phyloP scores from a whole-genome alignment of 2,888 invertebrate species.

The Argyra leucocephala region DNA sequence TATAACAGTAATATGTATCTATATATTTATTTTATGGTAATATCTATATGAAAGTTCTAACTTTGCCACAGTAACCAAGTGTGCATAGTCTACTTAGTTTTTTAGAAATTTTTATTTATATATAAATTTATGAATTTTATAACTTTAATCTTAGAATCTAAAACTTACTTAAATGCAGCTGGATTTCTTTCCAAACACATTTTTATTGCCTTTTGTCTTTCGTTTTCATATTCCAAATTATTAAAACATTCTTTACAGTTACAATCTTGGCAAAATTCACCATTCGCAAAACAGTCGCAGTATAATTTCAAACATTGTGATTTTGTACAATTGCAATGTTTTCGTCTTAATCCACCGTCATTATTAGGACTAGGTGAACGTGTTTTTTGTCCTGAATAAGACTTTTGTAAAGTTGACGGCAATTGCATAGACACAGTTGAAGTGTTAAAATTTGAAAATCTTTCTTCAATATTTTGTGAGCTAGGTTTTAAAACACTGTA shows the following conservation, averaged over 20 bases:
- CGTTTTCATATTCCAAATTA: constrained; percentile 89
- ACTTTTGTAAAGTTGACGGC: constrained; percentile 14
- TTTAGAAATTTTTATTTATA: no score
- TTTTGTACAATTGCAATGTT: constrained; percentile 98
- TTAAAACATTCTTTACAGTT: constrained; percentile 97
- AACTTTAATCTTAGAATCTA: no score
- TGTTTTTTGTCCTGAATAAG: constrained; percentile 21
- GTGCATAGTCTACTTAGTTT: no score
- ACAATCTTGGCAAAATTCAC: constrained; percentile 95
- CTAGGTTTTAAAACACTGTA: constrained; percentile 25
- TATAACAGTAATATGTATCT: no score
- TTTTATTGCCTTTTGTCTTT: constrained; percentile 86
- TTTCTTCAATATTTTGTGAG: constrained; percentile 8
- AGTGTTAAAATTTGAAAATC: not conserved
- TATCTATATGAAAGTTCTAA: constrained; percentile 15
- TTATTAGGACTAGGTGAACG: constrained; percentile 25
- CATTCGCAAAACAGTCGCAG: constrained; percentile 99
- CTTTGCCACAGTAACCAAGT: no score
- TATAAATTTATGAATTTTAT: no score
- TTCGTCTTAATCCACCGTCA: constrained; percentile 49
- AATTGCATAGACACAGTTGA: not conserved
- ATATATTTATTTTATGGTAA: no score
- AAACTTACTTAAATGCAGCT: constrained; percentile 72
- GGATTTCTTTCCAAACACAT: constrained; percentile 94
- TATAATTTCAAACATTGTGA: constrained; percentile 97